Percentiles rank a stretch among this genome's conserved stretches.
phyloP scores from a whole-genome alignment of 2,797 vertebrate genomes.

The Molossus alvarezi region DNA sequence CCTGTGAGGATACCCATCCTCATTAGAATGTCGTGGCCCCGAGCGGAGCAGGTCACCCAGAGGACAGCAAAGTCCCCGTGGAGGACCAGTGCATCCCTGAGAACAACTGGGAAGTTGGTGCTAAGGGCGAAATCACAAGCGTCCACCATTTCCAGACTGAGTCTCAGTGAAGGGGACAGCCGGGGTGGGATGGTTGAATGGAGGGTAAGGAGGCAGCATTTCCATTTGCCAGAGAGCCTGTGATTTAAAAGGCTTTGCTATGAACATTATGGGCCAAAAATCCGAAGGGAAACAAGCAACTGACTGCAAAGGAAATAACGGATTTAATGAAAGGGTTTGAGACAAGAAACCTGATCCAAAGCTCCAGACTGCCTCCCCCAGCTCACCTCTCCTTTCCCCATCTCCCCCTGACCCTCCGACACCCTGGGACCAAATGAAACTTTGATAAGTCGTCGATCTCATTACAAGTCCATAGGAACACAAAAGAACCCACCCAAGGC shows the following conservation, averaged over 20 bases:
- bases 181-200: background rate
- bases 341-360: background rate
- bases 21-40: background rate
- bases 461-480: slow-evolving; percentile 56
- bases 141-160: background rate
- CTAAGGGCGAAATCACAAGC: background rate
- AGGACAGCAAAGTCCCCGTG: background rate
- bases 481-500: slow-evolving; percentile 8
- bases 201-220: background rate
- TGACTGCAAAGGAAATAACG: background rate
- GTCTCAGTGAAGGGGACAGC: background rate
- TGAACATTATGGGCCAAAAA: background rate
- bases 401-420: background rate
- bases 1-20: background rate
- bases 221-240: slow-evolving; percentile 2
- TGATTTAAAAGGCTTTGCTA: background rate
- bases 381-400: background rate
- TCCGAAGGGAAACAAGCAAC: background rate
- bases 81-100: background rate
- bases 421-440: background rate
- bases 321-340: background rate
- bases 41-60: background rate
- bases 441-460: slow-evolving; percentile 16
- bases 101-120: background rate
- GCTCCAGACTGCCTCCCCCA: background rate